Evolutionary conservation across 2,888 invertebrate genomes (phyloP).

Genomic region (Luperina nickerlii): DNA sequence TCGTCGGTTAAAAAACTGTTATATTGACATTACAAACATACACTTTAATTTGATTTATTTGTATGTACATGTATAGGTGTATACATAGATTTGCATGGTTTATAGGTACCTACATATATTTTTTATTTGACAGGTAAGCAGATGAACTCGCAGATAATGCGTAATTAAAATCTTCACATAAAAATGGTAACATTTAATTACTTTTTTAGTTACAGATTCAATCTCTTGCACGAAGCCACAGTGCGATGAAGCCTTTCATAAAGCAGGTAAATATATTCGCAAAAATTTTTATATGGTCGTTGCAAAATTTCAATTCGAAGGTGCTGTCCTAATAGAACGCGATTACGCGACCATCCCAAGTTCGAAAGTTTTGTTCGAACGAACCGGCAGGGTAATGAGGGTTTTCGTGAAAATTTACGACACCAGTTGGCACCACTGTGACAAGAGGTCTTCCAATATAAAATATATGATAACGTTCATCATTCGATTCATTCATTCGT

Average conservation of each 20-base stretch:
- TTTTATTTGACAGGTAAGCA: neutral
- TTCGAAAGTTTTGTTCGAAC: neutral
- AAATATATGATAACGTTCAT: no score
- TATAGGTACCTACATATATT: neutral
- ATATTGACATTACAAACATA: no score
- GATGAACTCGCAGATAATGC: neutral
- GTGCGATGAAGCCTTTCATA: conserved; percentile 81
- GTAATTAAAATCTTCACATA: neutral
- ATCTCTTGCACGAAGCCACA: conserved; percentile 64
- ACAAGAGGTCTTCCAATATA: no score
- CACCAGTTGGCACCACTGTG: no score
- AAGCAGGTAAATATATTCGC: conserved; percentile 76
- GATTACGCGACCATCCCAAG: no score
- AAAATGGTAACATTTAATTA: neutral
- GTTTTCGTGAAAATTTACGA: no score
- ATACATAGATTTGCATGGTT: no score
- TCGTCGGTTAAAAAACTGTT: no score
- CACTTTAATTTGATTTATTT: no score
- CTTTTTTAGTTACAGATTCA: conserved; percentile 52
- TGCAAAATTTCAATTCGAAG: neutral
- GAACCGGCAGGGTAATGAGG: no score
- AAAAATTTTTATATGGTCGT: neutral
- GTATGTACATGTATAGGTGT: no score
- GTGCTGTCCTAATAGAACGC: neutral
- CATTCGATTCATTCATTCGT: no score